phyloP scores from a whole-genome alignment of 2,797 vertebrate species.

The Tangara arthus region DNA sequence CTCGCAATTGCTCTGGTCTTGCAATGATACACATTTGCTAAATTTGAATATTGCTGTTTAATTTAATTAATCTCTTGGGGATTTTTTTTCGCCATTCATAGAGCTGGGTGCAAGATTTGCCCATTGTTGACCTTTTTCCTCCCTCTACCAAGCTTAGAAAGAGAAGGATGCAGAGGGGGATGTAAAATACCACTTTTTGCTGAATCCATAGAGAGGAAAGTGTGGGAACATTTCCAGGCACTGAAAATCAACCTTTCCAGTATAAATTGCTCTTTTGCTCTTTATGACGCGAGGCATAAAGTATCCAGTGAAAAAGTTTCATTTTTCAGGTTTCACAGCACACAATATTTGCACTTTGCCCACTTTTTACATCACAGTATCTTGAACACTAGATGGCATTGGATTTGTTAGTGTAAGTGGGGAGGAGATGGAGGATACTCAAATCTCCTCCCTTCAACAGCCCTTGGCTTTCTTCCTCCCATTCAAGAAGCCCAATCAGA shows the following conservation, averaged over 20 bases:
- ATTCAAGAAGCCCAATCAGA: background rate
- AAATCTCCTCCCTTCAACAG: background rate
- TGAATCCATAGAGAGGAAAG: background rate
- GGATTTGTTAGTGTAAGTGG: background rate
- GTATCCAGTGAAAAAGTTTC: background rate
- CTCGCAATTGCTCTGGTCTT: background rate
- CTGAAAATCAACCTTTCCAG: background rate
- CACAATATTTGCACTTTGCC: background rate
- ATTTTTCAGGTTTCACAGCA: background rate
- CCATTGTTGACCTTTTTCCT: background rate
- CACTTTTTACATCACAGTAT: background rate
- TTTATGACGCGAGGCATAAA: background rate
- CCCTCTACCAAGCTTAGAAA: background rate
- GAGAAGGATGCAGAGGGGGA: background rate
- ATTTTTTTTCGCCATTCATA: background rate
- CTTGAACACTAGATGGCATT: slow-evolving; percentile 42
- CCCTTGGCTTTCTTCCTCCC: background rate
- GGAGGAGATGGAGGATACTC: background rate
- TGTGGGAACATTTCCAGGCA: background rate
- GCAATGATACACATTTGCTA: background rate
- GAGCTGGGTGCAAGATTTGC: background rate
- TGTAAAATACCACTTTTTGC: background rate
- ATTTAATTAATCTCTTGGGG: background rate
- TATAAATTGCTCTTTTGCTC: background rate
- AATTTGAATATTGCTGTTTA: background rate